A percentile compares a stretch with the other conserved stretches of the same genome.
Conservation (phyloP, 2,797 vertebrate genomes). For the Lophotriccus pileatus region DNA sequence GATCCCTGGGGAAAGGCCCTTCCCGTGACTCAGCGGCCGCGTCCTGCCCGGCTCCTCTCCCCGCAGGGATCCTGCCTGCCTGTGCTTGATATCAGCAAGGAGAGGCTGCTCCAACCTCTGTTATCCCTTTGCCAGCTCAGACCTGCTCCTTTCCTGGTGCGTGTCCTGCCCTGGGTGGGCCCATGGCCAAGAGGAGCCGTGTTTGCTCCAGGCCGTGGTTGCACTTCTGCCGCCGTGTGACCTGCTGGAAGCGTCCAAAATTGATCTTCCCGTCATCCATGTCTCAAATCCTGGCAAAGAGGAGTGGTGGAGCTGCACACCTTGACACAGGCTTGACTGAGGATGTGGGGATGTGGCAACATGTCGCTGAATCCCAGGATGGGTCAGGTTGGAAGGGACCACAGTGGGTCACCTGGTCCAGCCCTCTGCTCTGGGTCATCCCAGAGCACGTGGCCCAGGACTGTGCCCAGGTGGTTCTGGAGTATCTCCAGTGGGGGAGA, state of each 20-base stretch:
- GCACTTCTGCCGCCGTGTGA: not conserved
- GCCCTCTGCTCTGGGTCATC: not conserved
- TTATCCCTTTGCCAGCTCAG: not conserved
- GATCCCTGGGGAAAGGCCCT: fast-evolving
- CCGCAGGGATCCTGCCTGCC: not conserved
- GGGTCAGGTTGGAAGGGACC: not conserved
- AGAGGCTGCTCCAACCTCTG: not conserved
- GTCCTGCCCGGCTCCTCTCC: not conserved
- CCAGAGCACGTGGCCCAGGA: not conserved
- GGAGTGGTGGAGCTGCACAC: fast-evolving
- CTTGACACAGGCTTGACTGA: not conserved
- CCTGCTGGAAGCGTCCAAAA: fast-evolving
- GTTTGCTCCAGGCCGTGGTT: not conserved
- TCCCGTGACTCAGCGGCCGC: not conserved
- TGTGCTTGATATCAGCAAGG: not conserved
- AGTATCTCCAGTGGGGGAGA: not conserved
- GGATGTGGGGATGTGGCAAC: not conserved
- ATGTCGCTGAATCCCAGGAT: too few relatives aligned
- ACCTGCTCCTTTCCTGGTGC: not conserved
- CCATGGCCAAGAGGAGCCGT: not conserved
- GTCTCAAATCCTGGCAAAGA: not conserved
- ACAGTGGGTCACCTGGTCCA: not conserved
- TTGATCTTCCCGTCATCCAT: not conserved
- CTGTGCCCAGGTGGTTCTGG: not conserved
- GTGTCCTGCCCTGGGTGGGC: not conserved